Evolutionary conservation across 1,140 invertebrate species (phyloP).

Genomic region (Drosophila lini): DNA sequence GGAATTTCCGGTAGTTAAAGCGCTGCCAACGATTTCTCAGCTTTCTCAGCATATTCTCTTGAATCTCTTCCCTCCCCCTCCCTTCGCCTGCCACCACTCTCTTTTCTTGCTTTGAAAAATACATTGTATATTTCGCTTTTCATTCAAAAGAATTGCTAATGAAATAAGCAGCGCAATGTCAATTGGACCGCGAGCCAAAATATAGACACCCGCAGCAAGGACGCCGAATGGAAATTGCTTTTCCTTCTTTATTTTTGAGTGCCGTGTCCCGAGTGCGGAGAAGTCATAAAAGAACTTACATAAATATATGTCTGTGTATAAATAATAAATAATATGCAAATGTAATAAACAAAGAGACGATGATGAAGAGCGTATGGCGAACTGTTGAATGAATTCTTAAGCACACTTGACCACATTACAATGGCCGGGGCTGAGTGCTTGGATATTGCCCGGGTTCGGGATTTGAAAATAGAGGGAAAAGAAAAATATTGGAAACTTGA

Average conservation of each 20-base stretch:
- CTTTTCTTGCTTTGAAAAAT: conserved; percentile 36
- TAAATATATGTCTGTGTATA: conserved; percentile 64
- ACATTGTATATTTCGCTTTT: conserved; percentile 47
- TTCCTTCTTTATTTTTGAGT: conserved; percentile 12
- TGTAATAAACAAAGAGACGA: conserved; percentile 77
- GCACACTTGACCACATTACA: conserved; percentile 71
- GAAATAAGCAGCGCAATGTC: conserved; percentile 70
- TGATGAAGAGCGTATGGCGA: conserved; percentile 39
- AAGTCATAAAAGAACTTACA: conserved; percentile 71
- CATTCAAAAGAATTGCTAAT: conserved; percentile 78
- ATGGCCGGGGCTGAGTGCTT: conserved; percentile 12
- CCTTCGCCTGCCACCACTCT: background rate
- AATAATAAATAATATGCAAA: conserved; percentile 83
- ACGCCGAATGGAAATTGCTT: conserved; percentile 11
- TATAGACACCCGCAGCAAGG: conserved; percentile 30
- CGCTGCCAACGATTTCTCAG: conserved; percentile 56
- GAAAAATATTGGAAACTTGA: conserved; percentile 43
- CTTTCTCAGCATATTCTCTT: conserved; percentile 46
- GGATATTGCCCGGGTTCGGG: background rate
- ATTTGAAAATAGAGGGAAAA: conserved; percentile 1
- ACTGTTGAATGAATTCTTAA: conserved; percentile 65
- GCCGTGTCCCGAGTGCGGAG: conserved; percentile 35
- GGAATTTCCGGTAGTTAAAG: conserved; percentile 83
- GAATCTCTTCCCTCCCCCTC: conserved; percentile 13
- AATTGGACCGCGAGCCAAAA: conserved; percentile 31